phyloP scores from a whole-genome alignment of 2,113 vertebrate genomes.

The Pithys albifrons region DNA sequence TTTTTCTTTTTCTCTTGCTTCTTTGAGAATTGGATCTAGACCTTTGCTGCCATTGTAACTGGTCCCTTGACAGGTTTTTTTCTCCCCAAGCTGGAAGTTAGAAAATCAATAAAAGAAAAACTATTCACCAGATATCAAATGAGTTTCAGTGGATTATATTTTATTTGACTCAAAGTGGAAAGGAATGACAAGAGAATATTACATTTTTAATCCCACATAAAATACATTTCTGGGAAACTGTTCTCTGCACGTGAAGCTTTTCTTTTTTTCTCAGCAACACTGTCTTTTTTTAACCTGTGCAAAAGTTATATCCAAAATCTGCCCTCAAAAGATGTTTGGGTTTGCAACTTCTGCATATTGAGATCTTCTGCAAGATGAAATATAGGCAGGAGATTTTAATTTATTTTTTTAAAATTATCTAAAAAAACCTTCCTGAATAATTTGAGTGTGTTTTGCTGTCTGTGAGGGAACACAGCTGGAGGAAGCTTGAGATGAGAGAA shows the following conservation, averaged over 20 bases:
- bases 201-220: conserved; percentile 37
- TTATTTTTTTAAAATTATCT: not conserved
- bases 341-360: not conserved
- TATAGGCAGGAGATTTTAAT: not conserved
- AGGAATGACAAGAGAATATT: conserved; percentile 51
- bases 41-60: not conserved
- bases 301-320: not conserved
- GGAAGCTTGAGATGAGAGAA: not conserved
- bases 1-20: not conserved
- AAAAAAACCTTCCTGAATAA: not conserved
- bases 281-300: not conserved
- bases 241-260: not conserved
- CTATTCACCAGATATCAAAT: conserved; percentile 35
- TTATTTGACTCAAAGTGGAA: conserved; percentile 41
- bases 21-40: not conserved
- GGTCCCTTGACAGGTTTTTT: not conserved
- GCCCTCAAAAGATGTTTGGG: not conserved
- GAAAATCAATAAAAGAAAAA: conserved; percentile 37
- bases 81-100: not conserved
- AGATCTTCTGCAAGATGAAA: not conserved
- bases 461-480: not conserved
- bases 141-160: conserved; percentile 37
- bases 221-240: conserved; percentile 24
- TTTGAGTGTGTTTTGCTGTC: not conserved
- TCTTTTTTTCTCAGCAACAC: not conserved